Conservation (phyloP, 2,888 invertebrate genomes). For the Drosophila sordidula region DNA sequence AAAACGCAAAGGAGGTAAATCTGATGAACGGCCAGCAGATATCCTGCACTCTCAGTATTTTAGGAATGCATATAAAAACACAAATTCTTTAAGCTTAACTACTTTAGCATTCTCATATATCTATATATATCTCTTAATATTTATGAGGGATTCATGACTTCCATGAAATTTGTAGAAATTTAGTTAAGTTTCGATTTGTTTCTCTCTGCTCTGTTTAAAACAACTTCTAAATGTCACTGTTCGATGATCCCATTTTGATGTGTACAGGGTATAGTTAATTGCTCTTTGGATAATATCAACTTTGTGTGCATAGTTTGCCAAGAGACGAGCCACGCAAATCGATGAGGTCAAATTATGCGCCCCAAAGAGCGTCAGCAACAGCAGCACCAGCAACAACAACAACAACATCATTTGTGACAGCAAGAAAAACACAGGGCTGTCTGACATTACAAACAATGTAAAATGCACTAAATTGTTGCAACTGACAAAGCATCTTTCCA, state of each 20-base stretch:
- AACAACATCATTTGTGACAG: slow-evolving; percentile 10
- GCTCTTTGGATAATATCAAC: slow-evolving; percentile 62
- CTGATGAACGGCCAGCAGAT: neutral
- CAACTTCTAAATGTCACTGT: neutral
- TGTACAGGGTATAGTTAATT: slow-evolving; percentile 45
- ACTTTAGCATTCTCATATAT: no score
- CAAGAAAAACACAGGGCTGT: slow-evolving; percentile 22
- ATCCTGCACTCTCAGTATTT: neutral
- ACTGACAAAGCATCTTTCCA: slow-evolving; percentile 43
- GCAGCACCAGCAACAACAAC: slow-evolving; percentile 17
- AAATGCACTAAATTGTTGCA: slow-evolving; percentile 69
- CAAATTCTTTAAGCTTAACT: no score
- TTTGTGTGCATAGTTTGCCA: slow-evolving; percentile 48
- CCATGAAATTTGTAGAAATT: neutral
- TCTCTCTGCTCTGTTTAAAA: no score
- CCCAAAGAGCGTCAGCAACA: slow-evolving; percentile 33
- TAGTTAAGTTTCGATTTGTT: no score
- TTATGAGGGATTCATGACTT: no score
- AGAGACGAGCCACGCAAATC: slow-evolving; percentile 21
- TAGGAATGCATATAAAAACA: neutral
- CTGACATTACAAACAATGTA: slow-evolving; percentile 70
- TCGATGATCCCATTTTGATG: neutral
- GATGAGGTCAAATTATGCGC: slow-evolving; percentile 55
- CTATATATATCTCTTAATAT: no score
- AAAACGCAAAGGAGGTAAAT: slow-evolving; percentile 1